phyloP scores from a whole-genome alignment of 2,113 vertebrate species.

The Centropus unirufus region DNA sequence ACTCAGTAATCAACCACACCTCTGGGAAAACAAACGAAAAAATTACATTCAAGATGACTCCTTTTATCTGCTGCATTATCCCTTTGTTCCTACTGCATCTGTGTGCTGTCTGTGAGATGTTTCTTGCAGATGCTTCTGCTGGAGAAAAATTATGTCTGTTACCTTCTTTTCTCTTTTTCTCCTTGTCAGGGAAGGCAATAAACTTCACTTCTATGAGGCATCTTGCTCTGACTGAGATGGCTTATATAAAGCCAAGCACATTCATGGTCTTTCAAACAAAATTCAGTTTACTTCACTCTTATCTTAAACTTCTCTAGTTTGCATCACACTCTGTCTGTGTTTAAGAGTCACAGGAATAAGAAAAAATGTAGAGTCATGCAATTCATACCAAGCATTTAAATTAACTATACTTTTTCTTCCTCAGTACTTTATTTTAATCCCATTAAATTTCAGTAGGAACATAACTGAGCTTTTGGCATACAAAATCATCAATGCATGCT shows the following conservation, averaged over 20 bases:
- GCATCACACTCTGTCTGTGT: background rate
- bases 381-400: slow-evolving; percentile 26
- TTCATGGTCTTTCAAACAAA: slow-evolving; percentile 3
- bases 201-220: background rate
- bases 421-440: slow-evolving; percentile 43
- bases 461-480: slow-evolving; percentile 27
- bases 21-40: background rate
- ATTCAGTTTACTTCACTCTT: background rate
- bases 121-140: background rate
- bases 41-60: background rate
- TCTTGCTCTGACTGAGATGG: background rate
- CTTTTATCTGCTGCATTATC: background rate
- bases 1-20: background rate
- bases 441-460: slow-evolving; percentile 13
- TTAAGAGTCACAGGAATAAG: slow-evolving; percentile 16
- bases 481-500: slow-evolving; percentile 51
- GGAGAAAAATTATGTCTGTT: background rate
- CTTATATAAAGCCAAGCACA: background rate
- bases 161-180: background rate
- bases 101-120: background rate
- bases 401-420: slow-evolving; percentile 45
- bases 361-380: slow-evolving; percentile 27
- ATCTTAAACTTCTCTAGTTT: background rate
- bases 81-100: background rate
- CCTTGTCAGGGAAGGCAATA: background rate